These are phyloP conservation scores for Cheilosia vernalis DNA, from an alignment of 2,888 invertebrate genomes.

Conservation along the genomic window DNA sequence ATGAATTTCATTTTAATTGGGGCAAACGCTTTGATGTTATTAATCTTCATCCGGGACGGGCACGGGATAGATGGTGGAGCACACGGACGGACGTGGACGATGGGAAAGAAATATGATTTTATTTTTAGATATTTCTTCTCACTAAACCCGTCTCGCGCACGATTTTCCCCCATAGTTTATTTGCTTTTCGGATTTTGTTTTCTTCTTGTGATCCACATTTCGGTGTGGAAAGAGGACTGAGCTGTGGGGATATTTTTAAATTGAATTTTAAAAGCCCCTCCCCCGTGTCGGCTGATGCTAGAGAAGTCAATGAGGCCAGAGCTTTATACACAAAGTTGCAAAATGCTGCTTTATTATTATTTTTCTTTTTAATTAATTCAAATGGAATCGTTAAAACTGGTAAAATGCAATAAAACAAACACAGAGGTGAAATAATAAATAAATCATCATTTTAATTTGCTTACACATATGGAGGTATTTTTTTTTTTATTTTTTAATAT, in stretches of 20 bases:
- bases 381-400: conserved; percentile 60
- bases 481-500: neutral
- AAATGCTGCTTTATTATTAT: conserved; percentile 35
- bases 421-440: conserved; percentile 69
- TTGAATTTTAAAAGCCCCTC: conserved; percentile 66
- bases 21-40: conserved; percentile 74
- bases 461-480: conserved; percentile 22
- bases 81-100: conserved; percentile 29
- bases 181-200: conserved; percentile 32
- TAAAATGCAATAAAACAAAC: conserved; percentile 59
- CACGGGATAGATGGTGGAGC: conserved; percentile 16
- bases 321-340: conserved; percentile 33
- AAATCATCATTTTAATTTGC: conserved; percentile 69
- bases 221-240: neutral
- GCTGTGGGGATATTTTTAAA: conserved; percentile 48
- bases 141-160: neutral
- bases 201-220: neutral
- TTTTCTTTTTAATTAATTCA: conserved; percentile 29
- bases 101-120: conserved; percentile 63
- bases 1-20: conserved; percentile 74
- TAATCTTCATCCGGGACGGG: conserved; percentile 64
- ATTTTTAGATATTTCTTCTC: conserved; percentile 47
- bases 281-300: neutral
- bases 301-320: conserved; percentile 13
- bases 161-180: conserved; percentile 18